These are phyloP conservation scores for Brachionus rotundiformis DNA, from an alignment of 1,140 invertebrate genomes.

Conservation along the genomic window DNA sequence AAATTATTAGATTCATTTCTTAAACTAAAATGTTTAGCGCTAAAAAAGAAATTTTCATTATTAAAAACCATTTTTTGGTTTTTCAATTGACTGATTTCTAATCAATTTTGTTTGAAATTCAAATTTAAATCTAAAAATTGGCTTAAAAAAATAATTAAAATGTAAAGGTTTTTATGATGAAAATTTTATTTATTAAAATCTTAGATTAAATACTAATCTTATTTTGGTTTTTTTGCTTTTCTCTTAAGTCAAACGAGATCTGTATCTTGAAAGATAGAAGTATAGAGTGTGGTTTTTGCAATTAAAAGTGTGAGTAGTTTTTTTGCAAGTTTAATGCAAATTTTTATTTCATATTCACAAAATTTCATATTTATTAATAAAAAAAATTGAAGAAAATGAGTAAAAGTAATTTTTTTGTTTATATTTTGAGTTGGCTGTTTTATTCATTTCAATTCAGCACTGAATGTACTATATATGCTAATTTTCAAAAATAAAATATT, in stretches of 20 bases:
- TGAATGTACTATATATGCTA: too few relatives aligned
- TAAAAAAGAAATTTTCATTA: conserved; percentile 39
- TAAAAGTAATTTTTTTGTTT: not conserved
- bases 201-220: conserved; percentile 28
- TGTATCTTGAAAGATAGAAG: conserved; percentile 35
- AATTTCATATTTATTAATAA: not conserved
- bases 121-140: conserved; percentile 25
- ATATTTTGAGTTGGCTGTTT: not conserved
- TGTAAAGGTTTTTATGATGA: conserved; percentile 34
- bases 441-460: not conserved
- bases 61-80: conserved; percentile 23
- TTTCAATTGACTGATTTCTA: conserved; percentile 1
- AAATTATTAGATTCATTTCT: conserved; percentile 28
- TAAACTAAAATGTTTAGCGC: conserved; percentile 28
- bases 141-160: conserved; percentile 15
- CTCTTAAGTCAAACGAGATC: not conserved
- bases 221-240: not conserved
- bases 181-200: conserved; percentile 10
- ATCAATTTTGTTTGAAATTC: not conserved
- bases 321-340: conserved; percentile 18
- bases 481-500: too few relatives aligned
- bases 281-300: conserved; percentile 5
- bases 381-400: not conserved
- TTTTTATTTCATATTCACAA: not conserved
- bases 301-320: not conserved